Conservation (phyloP, 2,113 vertebrate species). For the Ailurus styani region DNA sequence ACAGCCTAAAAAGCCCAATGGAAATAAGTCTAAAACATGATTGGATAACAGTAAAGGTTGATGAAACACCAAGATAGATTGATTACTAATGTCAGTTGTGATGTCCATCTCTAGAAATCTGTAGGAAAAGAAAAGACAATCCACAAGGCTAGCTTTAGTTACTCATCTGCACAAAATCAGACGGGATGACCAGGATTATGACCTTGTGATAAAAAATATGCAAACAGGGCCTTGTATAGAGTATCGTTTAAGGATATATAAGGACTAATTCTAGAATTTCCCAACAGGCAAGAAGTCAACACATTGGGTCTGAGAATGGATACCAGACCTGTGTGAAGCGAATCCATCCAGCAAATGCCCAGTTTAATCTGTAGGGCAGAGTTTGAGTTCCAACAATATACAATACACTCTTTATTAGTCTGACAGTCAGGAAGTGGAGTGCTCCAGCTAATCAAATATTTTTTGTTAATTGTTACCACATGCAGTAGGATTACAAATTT, state of each 20-base stretch:
- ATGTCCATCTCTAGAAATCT: background rate
- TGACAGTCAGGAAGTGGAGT: constrained; percentile 60
- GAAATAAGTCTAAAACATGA: background rate
- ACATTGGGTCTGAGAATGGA: background rate
- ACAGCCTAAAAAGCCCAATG: background rate
- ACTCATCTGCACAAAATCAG: background rate
- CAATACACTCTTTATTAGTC: constrained; percentile 39
- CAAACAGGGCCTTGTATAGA: background rate
- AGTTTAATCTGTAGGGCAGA: background rate
- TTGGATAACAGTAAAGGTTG: background rate
- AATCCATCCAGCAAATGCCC: background rate
- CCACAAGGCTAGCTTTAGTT: background rate
- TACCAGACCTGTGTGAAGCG: background rate
- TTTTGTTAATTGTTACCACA: constrained; percentile 72
- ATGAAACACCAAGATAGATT: background rate
- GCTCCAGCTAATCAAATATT: constrained; percentile 72
- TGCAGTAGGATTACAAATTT: constrained; percentile 71
- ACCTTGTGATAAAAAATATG: background rate
- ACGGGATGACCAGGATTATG: background rate
- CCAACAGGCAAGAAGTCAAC: background rate
- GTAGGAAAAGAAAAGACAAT: background rate
- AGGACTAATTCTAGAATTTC: background rate
- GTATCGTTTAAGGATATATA: background rate
- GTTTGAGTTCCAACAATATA: background rate
- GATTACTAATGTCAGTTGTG: background rate